Evolutionary conservation across 2,888 invertebrate species (phyloP).

Genomic region (Agrochola circellaris): DNA sequence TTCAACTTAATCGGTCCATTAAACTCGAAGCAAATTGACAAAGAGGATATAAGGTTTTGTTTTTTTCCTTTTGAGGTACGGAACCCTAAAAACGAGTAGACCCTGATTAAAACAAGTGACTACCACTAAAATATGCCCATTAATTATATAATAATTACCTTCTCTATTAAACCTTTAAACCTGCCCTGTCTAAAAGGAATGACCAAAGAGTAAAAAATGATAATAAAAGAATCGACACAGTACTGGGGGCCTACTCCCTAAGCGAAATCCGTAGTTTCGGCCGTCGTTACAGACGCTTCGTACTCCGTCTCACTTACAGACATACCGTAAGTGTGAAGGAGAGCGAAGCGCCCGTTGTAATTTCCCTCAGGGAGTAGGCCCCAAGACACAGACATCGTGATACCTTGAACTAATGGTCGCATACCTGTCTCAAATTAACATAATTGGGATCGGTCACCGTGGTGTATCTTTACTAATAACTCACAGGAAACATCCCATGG

Average conservation of each 20-base stretch:
- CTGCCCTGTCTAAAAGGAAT: background rate
- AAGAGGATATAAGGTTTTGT: no score
- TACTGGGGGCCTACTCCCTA: no score
- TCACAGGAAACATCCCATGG: slow-evolving; percentile 29
- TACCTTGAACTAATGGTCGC: slow-evolving; percentile 53
- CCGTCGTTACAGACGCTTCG: no score
- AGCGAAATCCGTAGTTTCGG: no score
- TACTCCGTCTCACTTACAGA: no score
- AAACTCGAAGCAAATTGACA: no score
- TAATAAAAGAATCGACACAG: slow-evolving; percentile 21
- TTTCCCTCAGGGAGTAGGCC: no score
- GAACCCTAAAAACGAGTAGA: background rate
- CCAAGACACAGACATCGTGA: slow-evolving; percentile 11
- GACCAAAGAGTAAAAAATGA: background rate
- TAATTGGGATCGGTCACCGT: slow-evolving; percentile 71
- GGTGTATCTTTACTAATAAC: slow-evolving; percentile 43
- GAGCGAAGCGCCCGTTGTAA: no score
- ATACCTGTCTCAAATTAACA: slow-evolving; percentile 77
- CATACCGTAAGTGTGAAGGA: no score
- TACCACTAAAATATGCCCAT: background rate
- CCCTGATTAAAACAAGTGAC: background rate
- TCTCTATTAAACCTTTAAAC: background rate
- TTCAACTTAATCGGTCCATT: no score
- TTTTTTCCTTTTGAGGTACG: no score
- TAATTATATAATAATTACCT: slow-evolving; percentile 2